Evolutionary conservation across 2,888 invertebrate genomes (phyloP).

Genomic region (Hemicrepidius hirtus): DNA sequence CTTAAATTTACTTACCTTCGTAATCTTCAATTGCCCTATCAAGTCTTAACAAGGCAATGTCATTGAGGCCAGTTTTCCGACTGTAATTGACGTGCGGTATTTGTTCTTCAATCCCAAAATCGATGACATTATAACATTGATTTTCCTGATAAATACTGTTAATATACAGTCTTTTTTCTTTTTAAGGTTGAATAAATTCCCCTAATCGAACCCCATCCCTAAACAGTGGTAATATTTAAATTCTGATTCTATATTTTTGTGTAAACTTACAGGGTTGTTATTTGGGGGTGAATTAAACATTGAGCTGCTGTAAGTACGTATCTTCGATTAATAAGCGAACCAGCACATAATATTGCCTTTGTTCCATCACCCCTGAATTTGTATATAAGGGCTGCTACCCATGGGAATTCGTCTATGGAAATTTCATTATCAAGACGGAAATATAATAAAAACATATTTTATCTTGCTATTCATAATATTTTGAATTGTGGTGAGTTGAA

Average conservation of each 20-base stretch:
- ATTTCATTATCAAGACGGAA: neutral
- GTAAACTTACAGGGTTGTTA: neutral
- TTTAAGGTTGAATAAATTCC: conserved; percentile 9
- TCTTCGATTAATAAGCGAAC: neutral
- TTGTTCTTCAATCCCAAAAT: neutral
- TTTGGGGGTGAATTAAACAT: neutral
- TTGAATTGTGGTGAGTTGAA: too few relatives aligned
- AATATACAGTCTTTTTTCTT: conserved; percentile 12
- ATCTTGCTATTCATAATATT: conserved; percentile 24
- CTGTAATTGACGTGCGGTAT: conserved; percentile 20
- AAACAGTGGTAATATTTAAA: neutral
- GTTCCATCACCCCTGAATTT: neutral
- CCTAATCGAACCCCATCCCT: neutral
- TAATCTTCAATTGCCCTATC: conserved; percentile 67
- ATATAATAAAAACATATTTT: conserved; percentile 23
- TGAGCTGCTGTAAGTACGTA: conserved; percentile 3
- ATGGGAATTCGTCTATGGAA: conserved; percentile 10
- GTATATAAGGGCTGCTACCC: neutral
- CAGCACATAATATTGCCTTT: neutral
- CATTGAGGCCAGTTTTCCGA: conserved; percentile 53
- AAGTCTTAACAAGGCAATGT: conserved; percentile 71
- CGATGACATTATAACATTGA: neutral
- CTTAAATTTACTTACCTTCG: too few relatives aligned
- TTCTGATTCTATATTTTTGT: too few relatives aligned
- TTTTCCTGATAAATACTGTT: neutral